Conservation (phyloP, 2,797 vertebrate genomes). For the Staurois parvus region DNA sequence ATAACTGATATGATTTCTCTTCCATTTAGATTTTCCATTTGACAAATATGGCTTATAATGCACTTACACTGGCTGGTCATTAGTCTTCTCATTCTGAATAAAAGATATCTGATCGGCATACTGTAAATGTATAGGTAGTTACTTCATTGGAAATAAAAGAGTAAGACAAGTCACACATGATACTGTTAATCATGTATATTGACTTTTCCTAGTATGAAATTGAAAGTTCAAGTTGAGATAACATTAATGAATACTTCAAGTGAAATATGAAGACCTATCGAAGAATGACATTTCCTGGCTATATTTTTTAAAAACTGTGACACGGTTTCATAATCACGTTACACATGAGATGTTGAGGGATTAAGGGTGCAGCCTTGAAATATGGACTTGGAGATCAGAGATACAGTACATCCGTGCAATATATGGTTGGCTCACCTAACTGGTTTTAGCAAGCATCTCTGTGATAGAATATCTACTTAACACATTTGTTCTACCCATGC, state of each 20-base stretch:
- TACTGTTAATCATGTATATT: background rate
- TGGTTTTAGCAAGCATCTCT: background rate
- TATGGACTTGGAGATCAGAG: background rate
- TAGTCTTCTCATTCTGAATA: background rate
- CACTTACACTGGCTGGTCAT: background rate
- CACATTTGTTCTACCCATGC: background rate
- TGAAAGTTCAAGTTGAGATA: background rate
- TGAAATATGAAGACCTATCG: background rate
- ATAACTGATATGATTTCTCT: too few species aligned
- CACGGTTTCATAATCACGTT: background rate
- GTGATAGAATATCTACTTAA: background rate
- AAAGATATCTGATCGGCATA: background rate
- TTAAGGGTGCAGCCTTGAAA: background rate
- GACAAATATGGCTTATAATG: too few species aligned
- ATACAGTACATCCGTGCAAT: background rate
- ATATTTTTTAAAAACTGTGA: background rate
- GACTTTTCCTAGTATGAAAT: background rate
- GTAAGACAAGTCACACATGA: background rate
- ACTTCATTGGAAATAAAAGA: background rate
- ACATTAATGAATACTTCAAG: background rate
- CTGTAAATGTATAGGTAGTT: background rate
- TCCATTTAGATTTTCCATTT: too few species aligned
- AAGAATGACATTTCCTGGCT: background rate
- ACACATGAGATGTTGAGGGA: background rate
- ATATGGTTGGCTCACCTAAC: background rate